phyloP scores from a whole-genome alignment of 1,140 invertebrate species.

The Gerris buenoi region DNA sequence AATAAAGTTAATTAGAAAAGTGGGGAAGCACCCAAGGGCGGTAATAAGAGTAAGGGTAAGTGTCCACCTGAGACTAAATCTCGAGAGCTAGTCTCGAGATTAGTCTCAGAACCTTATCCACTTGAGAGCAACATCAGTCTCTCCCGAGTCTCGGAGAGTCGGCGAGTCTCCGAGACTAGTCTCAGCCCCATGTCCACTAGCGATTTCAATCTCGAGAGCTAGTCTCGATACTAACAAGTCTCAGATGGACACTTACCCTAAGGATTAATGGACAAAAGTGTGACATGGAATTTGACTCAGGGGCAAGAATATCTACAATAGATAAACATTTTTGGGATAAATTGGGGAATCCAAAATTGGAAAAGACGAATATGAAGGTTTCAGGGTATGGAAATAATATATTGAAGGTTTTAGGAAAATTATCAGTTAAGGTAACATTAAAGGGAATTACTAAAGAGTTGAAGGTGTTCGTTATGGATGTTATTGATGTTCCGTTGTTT shows the following conservation, averaged over 20 bases:
- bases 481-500: neutral
- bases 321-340: neutral
- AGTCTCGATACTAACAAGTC: no score
- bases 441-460: neutral
- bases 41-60: neutral
- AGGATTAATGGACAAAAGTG: neutral
- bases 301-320: neutral
- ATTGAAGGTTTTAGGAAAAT: neutral
- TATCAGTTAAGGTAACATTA: neutral
- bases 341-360: neutral
- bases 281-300: neutral
- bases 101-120: no score
- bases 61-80: no score
- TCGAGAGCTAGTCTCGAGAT: no score
- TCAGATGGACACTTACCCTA: no score
- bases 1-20: neutral
- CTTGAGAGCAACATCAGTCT: no score
- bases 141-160: no score
- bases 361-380: neutral
- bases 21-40: neutral
- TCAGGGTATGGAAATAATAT: neutral
- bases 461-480: neutral
- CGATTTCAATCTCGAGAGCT: no score
- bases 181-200: no score
- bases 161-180: no score